These are phyloP conservation scores for Cheirogaleus medius DNA, from an alignment of 2,113 vertebrate genomes.

Conservation along the genomic window DNA sequence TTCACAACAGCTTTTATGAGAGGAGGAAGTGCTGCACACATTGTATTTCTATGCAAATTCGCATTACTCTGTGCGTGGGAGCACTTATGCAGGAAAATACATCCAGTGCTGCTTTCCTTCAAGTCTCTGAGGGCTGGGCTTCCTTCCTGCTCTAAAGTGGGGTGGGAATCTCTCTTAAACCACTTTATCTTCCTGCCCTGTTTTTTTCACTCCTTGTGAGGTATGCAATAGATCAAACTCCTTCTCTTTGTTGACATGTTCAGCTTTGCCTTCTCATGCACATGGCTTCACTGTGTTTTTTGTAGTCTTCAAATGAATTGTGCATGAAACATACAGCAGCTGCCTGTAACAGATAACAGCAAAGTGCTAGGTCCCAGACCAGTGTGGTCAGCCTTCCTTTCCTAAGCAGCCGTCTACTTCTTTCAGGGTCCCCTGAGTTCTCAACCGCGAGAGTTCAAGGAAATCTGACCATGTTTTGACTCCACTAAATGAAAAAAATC, in stretches of 20 bases:
- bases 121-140: background rate
- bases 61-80: background rate
- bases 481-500: background rate
- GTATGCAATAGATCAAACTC: background rate
- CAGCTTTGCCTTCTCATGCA: background rate
- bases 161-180: constrained; percentile 1
- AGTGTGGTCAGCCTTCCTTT: constrained; percentile 23
- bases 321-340: background rate
- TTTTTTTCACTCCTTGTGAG: background rate
- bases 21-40: background rate
- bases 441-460: background rate
- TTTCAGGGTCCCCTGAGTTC: constrained; percentile 17
- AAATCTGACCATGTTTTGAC: background rate
- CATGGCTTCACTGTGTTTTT: constrained; percentile 15
- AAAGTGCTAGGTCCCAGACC: background rate
- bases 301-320: background rate
- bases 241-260: background rate
- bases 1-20: background rate
- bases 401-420: background rate
- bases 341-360: constrained; percentile 46
- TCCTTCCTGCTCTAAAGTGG: constrained; percentile 42
- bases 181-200: background rate
- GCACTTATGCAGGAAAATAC: background rate
- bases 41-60: background rate
- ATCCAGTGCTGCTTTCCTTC: background rate